These are phyloP conservation scores for Taeniopygia guttata DNA, from an alignment of 2,797 vertebrate species.

Conservation along the genomic window DNA sequence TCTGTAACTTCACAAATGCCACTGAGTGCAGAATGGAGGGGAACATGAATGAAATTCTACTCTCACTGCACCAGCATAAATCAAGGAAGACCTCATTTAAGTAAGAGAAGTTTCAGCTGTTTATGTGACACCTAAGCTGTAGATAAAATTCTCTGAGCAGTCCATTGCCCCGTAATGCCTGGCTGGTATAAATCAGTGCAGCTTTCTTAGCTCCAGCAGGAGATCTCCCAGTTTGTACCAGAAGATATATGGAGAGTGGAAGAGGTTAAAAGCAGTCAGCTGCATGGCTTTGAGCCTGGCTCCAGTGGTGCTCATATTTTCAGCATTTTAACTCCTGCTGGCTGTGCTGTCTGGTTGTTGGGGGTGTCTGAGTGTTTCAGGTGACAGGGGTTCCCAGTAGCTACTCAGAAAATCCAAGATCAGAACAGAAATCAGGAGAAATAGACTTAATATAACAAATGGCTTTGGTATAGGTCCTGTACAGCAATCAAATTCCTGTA, in stretches of 20 bases:
- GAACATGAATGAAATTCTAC: neutral
- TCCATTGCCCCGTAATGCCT: neutral
- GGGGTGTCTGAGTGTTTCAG: neutral
- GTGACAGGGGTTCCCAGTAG: neutral
- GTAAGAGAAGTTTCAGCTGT: neutral
- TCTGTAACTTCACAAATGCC: neutral
- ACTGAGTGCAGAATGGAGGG: neutral
- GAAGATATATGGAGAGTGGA: neutral
- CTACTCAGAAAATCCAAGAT: neutral
- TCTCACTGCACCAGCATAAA: neutral
- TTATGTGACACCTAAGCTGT: neutral
- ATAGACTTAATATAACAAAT: neutral
- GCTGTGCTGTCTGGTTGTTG: neutral
- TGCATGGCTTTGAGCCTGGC: neutral
- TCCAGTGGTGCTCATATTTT: neutral
- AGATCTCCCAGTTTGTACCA: neutral
- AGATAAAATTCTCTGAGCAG: neutral
- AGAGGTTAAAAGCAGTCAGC: neutral
- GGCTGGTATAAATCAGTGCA: neutral
- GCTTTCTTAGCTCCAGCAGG: neutral
- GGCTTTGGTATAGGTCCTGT: neutral
- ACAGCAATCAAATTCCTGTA: neutral
- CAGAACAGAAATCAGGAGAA: neutral
- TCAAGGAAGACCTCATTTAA: slow-evolving; percentile 4
- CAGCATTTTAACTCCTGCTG: neutral